These are phyloP conservation scores for Paracyprichromis sp. DNA, from an alignment of 2,113 vertebrate genomes.

Conservation along the genomic window DNA sequence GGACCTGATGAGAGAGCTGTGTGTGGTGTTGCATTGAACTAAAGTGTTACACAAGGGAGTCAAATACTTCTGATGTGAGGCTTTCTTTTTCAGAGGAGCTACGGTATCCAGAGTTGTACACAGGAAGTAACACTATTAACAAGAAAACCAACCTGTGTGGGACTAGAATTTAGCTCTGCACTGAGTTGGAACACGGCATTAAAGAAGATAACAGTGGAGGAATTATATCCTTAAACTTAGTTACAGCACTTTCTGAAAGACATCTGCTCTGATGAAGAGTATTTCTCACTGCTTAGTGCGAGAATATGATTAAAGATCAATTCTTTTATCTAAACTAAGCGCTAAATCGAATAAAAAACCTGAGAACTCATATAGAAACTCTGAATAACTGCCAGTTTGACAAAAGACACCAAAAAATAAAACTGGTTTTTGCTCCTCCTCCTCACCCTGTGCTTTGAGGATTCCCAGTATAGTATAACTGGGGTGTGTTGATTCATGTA, in stretches of 20 bases:
- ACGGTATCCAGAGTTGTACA: not conserved
- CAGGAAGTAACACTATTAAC: fast-evolving
- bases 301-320: not conserved
- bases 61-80: not conserved
- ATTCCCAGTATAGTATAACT: not conserved
- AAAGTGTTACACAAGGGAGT: not conserved
- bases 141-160: fast-evolving
- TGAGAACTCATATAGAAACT: not conserved
- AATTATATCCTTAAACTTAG: not conserved
- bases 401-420: not conserved
- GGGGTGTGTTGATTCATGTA: not conserved
- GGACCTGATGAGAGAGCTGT: not conserved
- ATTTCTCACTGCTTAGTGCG: not conserved
- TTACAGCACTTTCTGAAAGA: not conserved
- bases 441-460: not conserved
- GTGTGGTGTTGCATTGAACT: not conserved
- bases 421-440: fast-evolving
- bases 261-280: not conserved
- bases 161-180: not conserved
- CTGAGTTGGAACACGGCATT: not conserved
- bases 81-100: not conserved
- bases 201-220: not conserved
- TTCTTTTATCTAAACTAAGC: not conserved
- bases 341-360: fast-evolving
- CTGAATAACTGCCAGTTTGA: not conserved